phyloP scores from a whole-genome alignment of 2,888 invertebrate genomes.

The Didymodactylos carnosus region DNA sequence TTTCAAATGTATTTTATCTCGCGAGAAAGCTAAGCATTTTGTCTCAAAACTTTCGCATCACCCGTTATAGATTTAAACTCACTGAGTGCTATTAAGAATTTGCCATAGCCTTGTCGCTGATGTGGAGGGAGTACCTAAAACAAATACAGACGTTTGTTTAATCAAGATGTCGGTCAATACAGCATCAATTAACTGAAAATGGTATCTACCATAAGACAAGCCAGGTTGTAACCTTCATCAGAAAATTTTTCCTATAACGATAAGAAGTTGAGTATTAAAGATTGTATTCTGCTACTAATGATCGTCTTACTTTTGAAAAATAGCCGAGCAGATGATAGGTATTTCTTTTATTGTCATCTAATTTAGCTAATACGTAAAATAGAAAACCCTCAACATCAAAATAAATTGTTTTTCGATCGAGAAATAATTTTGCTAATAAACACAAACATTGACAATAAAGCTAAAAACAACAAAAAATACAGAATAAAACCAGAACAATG shows the following conservation, averaged over 20 bases:
- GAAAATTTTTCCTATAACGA: not conserved
- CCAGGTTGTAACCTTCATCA: not conserved
- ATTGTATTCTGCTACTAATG: conserved; percentile 64
- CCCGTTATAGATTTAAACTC: not conserved
- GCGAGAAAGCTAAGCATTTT: too few species aligned
- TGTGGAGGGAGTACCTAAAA: conserved; percentile 84
- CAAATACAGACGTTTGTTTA: too few species aligned
- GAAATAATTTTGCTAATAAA: conserved; percentile 75
- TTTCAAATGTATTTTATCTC: too few species aligned
- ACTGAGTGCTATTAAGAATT: conserved; percentile 73
- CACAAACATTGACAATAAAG: conserved; percentile 87
- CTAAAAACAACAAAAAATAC: conserved; percentile 20
- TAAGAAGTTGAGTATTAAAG: conserved; percentile 29
- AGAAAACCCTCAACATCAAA: conserved; percentile 92
- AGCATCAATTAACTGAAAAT: conserved; percentile 30
- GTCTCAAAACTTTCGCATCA: too few species aligned
- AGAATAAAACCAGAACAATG: too few species aligned
- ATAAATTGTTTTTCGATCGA: conserved; percentile 90
- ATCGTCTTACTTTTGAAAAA: conserved; percentile 88
- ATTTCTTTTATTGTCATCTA: conserved; percentile 50
- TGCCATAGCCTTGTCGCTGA: conserved; percentile 88
- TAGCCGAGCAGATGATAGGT: conserved; percentile 53
- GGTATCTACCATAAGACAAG: not conserved
- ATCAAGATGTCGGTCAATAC: too few species aligned
- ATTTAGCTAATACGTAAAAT: conserved; percentile 82